phyloP scores from a whole-genome alignment of 2,888 invertebrate species.

The Stenolophus ochropezus region DNA sequence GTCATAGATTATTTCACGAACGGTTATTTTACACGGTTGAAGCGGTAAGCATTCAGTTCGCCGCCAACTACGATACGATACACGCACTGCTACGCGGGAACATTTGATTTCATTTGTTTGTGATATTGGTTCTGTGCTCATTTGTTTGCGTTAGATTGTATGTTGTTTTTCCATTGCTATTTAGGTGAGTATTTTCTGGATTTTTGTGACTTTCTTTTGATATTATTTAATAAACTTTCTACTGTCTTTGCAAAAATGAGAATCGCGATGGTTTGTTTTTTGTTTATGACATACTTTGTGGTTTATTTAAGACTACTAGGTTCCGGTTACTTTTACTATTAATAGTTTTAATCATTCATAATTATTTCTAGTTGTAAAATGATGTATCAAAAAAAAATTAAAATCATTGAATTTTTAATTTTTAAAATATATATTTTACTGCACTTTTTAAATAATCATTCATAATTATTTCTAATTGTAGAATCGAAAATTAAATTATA shows the following conservation, averaged over 20 bases:
- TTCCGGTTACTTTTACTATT: slow-evolving; percentile 39
- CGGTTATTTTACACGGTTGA: slow-evolving; percentile 45
- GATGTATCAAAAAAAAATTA: no score
- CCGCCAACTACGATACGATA: slow-evolving; percentile 12
- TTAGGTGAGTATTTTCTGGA: slow-evolving; percentile 28
- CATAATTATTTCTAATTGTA: no score
- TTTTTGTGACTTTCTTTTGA: slow-evolving; percentile 48
- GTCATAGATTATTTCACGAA: slow-evolving; percentile 47
- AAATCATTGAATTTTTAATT: no score
- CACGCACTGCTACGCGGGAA: slow-evolving; percentile 3
- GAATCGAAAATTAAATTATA: no score
- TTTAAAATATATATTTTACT: no score
- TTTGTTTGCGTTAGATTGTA: slow-evolving; percentile 23
- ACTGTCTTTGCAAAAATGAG: slow-evolving; percentile 42
- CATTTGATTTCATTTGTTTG: slow-evolving; percentile 7
- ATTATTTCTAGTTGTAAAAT: not conserved
- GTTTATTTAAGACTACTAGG: not conserved
- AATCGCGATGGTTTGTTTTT: slow-evolving; percentile 3
- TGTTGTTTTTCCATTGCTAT: slow-evolving; percentile 24
- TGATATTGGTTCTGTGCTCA: not conserved
- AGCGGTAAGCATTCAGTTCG: slow-evolving; percentile 27
- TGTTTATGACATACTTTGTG: slow-evolving; percentile 9
- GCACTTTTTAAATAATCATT: no score
- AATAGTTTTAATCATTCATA: not conserved
- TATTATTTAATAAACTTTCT: slow-evolving; percentile 56